A percentile compares a stretch with the other conserved stretches of the same genome.
These are phyloP conservation scores for Melipona beecheii DNA, from an alignment of 2,888 invertebrate species.

Conservation along the genomic window DNA sequence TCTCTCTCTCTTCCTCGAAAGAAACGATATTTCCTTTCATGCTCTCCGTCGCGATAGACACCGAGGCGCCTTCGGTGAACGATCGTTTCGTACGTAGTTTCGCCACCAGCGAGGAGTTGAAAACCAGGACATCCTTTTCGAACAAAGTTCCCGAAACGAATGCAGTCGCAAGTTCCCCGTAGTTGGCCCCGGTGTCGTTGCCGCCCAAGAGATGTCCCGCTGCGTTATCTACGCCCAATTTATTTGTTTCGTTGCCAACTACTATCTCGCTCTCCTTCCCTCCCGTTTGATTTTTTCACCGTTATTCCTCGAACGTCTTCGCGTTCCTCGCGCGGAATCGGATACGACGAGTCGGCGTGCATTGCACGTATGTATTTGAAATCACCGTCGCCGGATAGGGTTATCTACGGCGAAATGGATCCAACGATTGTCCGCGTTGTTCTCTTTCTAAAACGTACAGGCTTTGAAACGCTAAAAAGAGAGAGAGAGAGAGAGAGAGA, in stretches of 20 bases:
- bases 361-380: not conserved
- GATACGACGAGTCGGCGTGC: not conserved
- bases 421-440: no score
- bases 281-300: not conserved
- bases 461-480: no score
- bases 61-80: slow-evolving; percentile 33
- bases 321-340: not conserved
- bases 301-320: not conserved
- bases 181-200: slow-evolving; percentile 8
- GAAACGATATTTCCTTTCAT: not conserved
- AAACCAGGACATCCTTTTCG: slow-evolving; percentile 14
- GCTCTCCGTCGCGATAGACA: slow-evolving; percentile 14
- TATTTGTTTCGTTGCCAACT: not conserved
- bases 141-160: slow-evolving; percentile 38
- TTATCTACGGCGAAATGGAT: not conserved
- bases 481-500: no score
- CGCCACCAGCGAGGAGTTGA: no score
- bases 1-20: not conserved
- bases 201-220: slow-evolving; percentile 10
- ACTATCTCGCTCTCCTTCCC: not conserved
- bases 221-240: slow-evolving; percentile 14
- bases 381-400: not conserved
- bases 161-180: not conserved
- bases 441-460: no score
- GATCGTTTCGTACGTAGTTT: slow-evolving; percentile 21